phyloP scores from a whole-genome alignment of 2,797 vertebrate genomes.

The Takifugu rubripes region DNA sequence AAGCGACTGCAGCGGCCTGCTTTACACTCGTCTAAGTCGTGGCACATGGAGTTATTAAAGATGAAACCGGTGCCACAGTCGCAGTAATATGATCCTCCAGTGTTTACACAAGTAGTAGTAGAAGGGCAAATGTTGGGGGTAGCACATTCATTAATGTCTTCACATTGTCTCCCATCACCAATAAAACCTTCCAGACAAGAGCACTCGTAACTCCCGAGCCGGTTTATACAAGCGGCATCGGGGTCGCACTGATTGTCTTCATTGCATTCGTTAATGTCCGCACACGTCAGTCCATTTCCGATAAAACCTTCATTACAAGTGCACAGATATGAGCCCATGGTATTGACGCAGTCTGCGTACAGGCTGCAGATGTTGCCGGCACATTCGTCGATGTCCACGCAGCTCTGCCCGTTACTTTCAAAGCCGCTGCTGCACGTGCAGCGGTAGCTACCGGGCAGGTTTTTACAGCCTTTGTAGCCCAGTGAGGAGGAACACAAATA shows the following conservation, averaged over 20 bases:
- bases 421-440: constrained; percentile 78
- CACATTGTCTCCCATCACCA: constrained; percentile 71
- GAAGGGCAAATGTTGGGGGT: constrained; percentile 62
- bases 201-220: constrained; percentile 77
- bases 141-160: constrained; percentile 77
- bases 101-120: constrained; percentile 73
- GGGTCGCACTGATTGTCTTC: constrained; percentile 65
- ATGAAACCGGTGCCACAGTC: constrained; percentile 74
- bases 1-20: constrained; percentile 63
- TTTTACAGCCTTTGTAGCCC: constrained; percentile 79
- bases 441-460: constrained; percentile 74
- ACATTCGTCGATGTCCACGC: constrained; percentile 80
- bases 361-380: constrained; percentile 66
- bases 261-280: constrained; percentile 80
- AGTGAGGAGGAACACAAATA: constrained; percentile 64
- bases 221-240: constrained; percentile 74
- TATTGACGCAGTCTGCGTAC: constrained; percentile 75
- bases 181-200: constrained; percentile 71
- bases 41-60: constrained; percentile 66
- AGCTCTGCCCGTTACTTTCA: constrained; percentile 70
- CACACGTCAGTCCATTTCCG: constrained; percentile 78
- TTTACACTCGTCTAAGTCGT: constrained; percentile 76
- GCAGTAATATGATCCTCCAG: constrained; percentile 72
- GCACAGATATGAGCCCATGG: constrained; percentile 72
- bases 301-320: constrained; percentile 72